Percentiles rank a stretch among this genome's conserved stretches.
Conservation (phyloP, 2,797 vertebrate genomes). For the Danio jaintianensis region DNA sequence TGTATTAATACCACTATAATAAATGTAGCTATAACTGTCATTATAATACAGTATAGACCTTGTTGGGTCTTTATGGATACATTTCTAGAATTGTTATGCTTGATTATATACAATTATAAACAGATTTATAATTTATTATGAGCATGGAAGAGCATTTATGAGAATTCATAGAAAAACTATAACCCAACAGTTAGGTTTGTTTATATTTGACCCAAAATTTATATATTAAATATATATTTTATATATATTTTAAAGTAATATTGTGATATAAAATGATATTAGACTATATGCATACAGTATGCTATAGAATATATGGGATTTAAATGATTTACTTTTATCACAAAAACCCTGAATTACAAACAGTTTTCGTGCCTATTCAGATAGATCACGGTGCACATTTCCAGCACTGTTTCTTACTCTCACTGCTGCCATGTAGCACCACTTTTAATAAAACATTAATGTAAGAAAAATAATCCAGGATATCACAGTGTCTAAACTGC, state of each 20-base stretch:
- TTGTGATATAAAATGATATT: background rate
- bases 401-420: slow-evolving; percentile 37
- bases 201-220: background rate
- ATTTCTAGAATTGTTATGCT: too few species aligned
- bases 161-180: too few species aligned
- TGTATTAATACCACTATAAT: too few species aligned
- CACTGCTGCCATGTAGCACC: slow-evolving; percentile 31
- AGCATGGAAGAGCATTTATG: too few species aligned
- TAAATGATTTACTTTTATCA: background rate
- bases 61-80: too few species aligned
- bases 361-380: background rate
- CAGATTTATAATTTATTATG: too few species aligned
- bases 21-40: too few species aligned
- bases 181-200: too few species aligned
- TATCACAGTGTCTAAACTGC: slow-evolving; percentile 50
- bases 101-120: too few species aligned
- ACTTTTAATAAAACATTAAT: slow-evolving; percentile 37
- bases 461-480: slow-evolving; percentile 42
- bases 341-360: background rate
- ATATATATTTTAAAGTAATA: too few species aligned
- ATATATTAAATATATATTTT: too few species aligned
- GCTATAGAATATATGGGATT: background rate
- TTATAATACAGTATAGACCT: too few species aligned
- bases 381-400: background rate
- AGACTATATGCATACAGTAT: background rate